phyloP scores from a whole-genome alignment of 2,113 vertebrate species.

The Syngnathus typhle region DNA sequence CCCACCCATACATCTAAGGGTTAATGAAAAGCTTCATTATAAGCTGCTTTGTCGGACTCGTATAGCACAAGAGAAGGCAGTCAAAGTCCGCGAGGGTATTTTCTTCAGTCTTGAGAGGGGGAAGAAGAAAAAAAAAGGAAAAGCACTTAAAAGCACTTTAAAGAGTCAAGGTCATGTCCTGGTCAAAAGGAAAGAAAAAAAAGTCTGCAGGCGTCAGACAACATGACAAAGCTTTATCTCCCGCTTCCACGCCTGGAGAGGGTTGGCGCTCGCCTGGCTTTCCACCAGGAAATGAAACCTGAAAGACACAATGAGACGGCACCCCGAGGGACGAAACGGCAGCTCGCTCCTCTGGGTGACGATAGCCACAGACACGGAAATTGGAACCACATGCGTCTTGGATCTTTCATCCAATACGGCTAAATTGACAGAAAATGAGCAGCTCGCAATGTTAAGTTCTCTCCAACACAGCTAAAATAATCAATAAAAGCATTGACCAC shows the following conservation, averaged over 20 bases:
- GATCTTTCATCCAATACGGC: background rate
- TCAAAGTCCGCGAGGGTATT: conserved; percentile 27
- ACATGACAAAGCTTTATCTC: conserved; percentile 73
- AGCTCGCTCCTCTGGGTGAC: background rate
- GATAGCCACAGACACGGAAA: background rate
- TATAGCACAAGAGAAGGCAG: conserved; percentile 13
- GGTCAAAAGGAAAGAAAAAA: conserved; percentile 64
- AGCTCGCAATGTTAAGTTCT: background rate
- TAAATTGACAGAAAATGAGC: too few relatives aligned
- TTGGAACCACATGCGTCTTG: background rate
- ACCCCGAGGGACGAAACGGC: conserved; percentile 19
- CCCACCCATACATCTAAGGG: too few relatives aligned
- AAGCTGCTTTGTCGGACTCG: background rate
- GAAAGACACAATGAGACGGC: conserved; percentile 55
- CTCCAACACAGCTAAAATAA: background rate
- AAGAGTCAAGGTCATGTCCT: conserved; percentile 67
- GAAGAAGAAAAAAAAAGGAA: conserved; percentile 32
- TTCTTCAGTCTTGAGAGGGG: conserved; percentile 32
- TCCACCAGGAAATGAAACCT: conserved; percentile 42
- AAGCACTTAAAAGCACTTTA: conserved; percentile 68
- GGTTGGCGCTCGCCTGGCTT: conserved; percentile 39
- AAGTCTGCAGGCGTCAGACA: conserved; percentile 66
- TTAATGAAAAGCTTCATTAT: background rate
- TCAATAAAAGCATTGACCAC: background rate
- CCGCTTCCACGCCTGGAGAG: conserved; percentile 47